Evolutionary conservation across 1,140 invertebrate genomes (phyloP), one percentile per base, ranked within the genome.

Genomic region (Heliconius himera): DNA sequence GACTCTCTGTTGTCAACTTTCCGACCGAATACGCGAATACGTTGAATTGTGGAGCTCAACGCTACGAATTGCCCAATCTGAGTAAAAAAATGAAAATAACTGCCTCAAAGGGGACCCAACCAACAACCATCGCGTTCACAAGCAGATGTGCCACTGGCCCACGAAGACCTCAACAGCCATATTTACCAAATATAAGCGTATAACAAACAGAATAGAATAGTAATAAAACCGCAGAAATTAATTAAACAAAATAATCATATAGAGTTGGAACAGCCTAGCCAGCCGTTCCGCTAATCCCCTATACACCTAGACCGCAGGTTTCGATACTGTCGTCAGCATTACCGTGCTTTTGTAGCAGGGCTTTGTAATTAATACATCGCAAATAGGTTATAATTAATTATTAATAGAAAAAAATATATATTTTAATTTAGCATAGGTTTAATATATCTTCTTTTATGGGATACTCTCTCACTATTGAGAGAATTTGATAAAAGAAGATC

Each of bases 191-290:
- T n/a, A 26, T 22, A 60, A 66, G 5, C n/a, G 20, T 11, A 26
- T 16, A 13, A 41, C 70, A 72, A 72, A 72, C 29, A 72, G 29
- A 41, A 72, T 41, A 26, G 18, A 72, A 38, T 41, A 72, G 18
- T n/a, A 13, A 38, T 72, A 54, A 78, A 73, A 29, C 77, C 77
- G 38, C 77, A 78, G 51, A 78, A 78, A 78, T 78, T 78, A 78
- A 78, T 78, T 73, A 78, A 73, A 70, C 54, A 70, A 70, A 75
- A 75, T 73, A 74, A 46, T 79, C 41, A 54, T 29, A 56, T 3
- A 36, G 60, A 33, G 60, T 66, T 66, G 9, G 56, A 46, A 71
- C 49, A 9, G 73, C 46, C 56, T 74, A 70, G 29, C 29, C 46
- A 54, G 78, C 66, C 18, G 74, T 79, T 66, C 60, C 33, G 38